Conservation (phyloP, 2,113 vertebrate genomes). For the Illadopsis cleaveri region DNA sequence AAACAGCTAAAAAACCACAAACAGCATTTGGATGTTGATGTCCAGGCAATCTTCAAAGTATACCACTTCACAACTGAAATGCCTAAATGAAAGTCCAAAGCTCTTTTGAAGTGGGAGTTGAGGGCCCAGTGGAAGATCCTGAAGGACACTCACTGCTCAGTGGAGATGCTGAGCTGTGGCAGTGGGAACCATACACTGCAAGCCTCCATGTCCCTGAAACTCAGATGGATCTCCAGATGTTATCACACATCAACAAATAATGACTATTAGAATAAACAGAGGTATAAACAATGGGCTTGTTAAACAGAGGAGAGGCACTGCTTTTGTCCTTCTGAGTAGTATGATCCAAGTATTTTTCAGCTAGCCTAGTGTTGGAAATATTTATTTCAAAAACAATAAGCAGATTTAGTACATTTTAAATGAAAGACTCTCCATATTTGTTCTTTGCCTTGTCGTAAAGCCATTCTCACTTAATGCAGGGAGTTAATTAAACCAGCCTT, state of each 20-base stretch:
- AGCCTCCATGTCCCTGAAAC: neutral
- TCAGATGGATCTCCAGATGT: neutral
- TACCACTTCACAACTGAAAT: neutral
- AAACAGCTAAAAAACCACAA: neutral
- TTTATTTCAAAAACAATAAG: neutral
- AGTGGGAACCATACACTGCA: neutral
- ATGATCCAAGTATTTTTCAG: neutral
- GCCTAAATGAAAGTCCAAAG: neutral
- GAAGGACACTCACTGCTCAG: neutral
- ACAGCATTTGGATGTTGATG: neutral
- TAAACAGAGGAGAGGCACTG: neutral
- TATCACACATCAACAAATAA: neutral
- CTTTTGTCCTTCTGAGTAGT: neutral
- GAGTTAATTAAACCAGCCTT: slow-evolving; percentile 66
- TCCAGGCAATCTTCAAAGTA: neutral
- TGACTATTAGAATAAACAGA: neutral
- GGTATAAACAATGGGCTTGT: neutral
- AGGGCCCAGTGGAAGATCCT: neutral
- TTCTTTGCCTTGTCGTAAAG: neutral
- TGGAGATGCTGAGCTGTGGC: neutral
- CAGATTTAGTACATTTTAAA: slow-evolving; percentile 9
- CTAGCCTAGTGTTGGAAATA: neutral
- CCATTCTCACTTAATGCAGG: neutral
- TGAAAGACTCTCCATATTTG: neutral
- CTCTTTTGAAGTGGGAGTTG: neutral